Evolutionary conservation across 64 coral and sea anemone species (phyloP).

Genomic region (Orbicella faveolata): DNA sequence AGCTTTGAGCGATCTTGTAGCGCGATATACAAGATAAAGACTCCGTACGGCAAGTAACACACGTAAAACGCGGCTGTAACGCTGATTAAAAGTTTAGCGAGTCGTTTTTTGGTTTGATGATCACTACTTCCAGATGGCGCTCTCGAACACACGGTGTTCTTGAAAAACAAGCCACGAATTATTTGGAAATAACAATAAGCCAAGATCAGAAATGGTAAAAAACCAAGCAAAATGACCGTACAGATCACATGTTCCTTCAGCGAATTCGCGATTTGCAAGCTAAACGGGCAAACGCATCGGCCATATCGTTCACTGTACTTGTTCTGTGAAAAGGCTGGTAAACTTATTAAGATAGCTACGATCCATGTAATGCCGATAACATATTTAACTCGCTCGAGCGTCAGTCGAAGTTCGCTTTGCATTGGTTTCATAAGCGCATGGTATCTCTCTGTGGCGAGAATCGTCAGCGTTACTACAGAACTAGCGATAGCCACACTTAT

Average conservation of each 20-base stretch:
- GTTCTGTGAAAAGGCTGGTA: conserved; percentile 58
- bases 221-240: conserved; percentile 32
- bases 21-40: conserved; percentile 36
- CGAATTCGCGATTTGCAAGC: conserved; percentile 45
- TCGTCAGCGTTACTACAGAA: conserved; percentile 51
- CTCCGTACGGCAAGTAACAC: conserved; percentile 47
- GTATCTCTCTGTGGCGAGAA: conserved; percentile 72
- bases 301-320: conserved; percentile 41
- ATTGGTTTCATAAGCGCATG: conserved; percentile 63
- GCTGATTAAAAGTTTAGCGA: conserved; percentile 42
- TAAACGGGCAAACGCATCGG: conserved; percentile 59
- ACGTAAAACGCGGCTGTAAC: conserved; percentile 52
- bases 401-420: conserved; percentile 9
- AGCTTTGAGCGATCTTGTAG: conserved; percentile 19
- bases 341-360: conserved; percentile 1
- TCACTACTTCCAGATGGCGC: conserved; percentile 6
- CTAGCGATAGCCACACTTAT: conserved; percentile 55
- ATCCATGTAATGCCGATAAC: conserved; percentile 51
- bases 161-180: conserved; percentile 46
- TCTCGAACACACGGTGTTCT: conserved; percentile 43
- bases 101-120: conserved; percentile 21
- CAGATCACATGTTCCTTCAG: conserved; percentile 29
- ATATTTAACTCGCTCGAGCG: conserved; percentile 39
- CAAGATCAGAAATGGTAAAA: conserved; percentile 46
- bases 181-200: conserved; percentile 66